These are phyloP conservation scores for Ranitomeya variabilis DNA, from an alignment of 2,113 vertebrate species.

Conservation along the genomic window DNA sequence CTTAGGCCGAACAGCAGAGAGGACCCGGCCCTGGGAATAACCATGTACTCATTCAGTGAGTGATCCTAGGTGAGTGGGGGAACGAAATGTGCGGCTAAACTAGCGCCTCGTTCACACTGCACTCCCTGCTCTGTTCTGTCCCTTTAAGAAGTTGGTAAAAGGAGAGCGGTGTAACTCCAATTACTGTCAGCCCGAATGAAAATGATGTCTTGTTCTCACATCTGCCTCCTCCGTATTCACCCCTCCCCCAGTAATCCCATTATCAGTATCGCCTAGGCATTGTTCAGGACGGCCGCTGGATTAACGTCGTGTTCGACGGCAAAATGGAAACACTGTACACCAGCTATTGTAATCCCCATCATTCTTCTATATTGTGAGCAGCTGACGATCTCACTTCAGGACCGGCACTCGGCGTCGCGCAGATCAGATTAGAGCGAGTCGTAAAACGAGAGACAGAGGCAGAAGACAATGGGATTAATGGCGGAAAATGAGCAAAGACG, in stretches of 20 bases:
- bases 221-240: not conserved
- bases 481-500: not conserved
- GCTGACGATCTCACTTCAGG: not conserved
- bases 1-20: conserved; percentile 35
- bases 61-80: not conserved
- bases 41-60: not conserved
- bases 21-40: conserved; percentile 32
- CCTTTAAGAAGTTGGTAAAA: not conserved
- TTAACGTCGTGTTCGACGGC: conserved; percentile 20
- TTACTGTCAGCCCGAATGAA: not conserved
- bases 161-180: not conserved
- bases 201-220: not conserved
- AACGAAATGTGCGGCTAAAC: no score
- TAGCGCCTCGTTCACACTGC: no score
- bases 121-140: not conserved
- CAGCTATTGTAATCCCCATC: conserved; percentile 41
- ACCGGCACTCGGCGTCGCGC: not conserved
- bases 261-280: conserved; percentile 40
- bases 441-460: conserved; percentile 15
- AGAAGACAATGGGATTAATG: conserved; percentile 26
- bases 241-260: conserved; percentile 30
- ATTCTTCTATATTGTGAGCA: conserved; percentile 38
- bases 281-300: conserved; percentile 3
- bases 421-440: conserved; percentile 20
- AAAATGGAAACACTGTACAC: conserved; percentile 30